Evolutionary conservation across 2,113 vertebrate species (phyloP), one percentile per base, ranked within the genome.

Genomic region (Pluvianellus socialis): DNA sequence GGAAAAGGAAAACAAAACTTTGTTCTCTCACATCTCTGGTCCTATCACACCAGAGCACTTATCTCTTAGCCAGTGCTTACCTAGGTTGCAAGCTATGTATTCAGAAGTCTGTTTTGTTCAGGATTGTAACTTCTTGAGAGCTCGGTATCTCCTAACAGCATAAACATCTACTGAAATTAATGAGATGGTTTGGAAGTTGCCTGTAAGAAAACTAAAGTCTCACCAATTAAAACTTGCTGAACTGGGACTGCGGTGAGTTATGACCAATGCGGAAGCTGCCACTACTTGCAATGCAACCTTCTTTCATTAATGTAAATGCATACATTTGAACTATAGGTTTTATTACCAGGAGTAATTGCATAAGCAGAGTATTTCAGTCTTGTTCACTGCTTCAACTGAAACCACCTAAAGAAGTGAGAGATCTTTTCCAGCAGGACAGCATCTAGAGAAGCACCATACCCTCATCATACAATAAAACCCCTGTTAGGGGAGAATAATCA

Each of bases 221-320:
- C 72, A 86, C 56, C 79, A 84, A 96, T 86, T 94, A 93, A 92
- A 95, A 95, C 86, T 65, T 88, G 94, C 75, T 90, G 47, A 96
- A 93, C 86, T 83, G 55, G 79, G 95, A 84, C 75, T 81, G 88
- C 56, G 86, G 86, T 92, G 65, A 95, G 61, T 90, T 92, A 92
- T 20, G 12, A 83, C 79, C 96, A 88, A 33, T 68, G 65, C 9
- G 6, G 86, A 91, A 94, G 92, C 88, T 88, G 88, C 72, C 52
- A 77, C 72, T 95, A 90, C 88, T 92, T 93, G 92, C 76, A 84
- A 74, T 47, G 63, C 73, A 94, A 73, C 86, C 56, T 79, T 93
- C 85, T 93, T 94, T 94, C 86, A 86, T 93, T 88, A 92, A 74
- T 38, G 33, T 35, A 70, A 80, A 92, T 49, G 63, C 38, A 67